phyloP scores from a whole-genome alignment of 2,888 invertebrate genomes.

The Reticulitermes lucifugus region DNA sequence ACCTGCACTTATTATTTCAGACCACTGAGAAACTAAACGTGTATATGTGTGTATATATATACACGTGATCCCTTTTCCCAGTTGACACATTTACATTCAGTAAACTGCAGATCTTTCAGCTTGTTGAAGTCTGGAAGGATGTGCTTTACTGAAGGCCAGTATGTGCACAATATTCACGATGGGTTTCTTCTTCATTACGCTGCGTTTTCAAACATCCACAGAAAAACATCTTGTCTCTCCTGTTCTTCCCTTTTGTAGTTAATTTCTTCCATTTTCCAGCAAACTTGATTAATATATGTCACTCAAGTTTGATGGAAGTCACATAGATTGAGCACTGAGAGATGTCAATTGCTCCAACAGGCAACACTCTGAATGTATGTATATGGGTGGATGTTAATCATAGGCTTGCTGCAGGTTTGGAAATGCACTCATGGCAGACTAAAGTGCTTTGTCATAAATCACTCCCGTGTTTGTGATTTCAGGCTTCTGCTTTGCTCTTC shows the following conservation, averaged over 20 bases:
- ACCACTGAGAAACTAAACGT: background rate
- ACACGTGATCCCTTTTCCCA: background rate
- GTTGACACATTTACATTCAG: no score
- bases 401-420: no score
- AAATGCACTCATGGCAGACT: no score
- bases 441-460: no score
- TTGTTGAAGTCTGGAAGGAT: background rate
- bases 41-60: background rate
- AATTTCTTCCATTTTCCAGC: background rate
- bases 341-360: background rate
- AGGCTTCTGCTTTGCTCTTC: no score
- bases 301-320: background rate
- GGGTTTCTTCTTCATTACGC: constrained; percentile 1
- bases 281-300: background rate
- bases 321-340: background rate
- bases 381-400: no score
- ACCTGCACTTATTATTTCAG: constrained; percentile 2
- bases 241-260: background rate
- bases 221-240: background rate
- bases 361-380: no score
- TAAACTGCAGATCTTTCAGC: background rate
- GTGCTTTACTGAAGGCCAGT: background rate
- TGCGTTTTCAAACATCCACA: background rate
- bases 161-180: background rate
- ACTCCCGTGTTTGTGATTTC: no score